Base-by-base conservation (phyloP, 2,888 invertebrate species). In the Machimus rusticus region DNA sequence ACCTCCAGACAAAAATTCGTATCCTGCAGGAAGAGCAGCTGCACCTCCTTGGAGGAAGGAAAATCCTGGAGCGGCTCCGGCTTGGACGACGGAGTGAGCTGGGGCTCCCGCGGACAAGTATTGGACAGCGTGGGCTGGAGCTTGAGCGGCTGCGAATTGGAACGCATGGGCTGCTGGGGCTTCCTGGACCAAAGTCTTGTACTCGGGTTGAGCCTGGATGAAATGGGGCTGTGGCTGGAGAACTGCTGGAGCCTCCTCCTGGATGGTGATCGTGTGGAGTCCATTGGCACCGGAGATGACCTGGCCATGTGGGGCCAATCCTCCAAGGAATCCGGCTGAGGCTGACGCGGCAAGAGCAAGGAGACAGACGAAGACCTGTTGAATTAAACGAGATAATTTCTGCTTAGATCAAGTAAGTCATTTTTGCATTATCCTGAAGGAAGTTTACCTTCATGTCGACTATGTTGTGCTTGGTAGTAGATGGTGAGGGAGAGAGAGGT, bases 361-460 rank as follows among this genome's bases (percentile, higher is more conserved):
- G 78, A 82, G 82, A 57, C 16, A 82, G 66, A 51, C 4, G 1
- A 76, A 76, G 34, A 76, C 37, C 76, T 76, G 76, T 23, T 28
- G 23, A 12, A 23, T 2, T 23, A 28, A 34, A 66, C 4, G 12
- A 66, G 28, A 66, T 3, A 66, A 66, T 23, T 46, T 23, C 2
- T 28, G 19, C 3, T 66, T 66, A 66, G 4, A 46, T 4, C 43
- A 51, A n/a, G 5, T 66, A 66, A 66, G 28, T 23, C 23, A 66
- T 66, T 66, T 66, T 12, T 37, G 16, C 37, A 37, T 76, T 34
- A 3, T 76, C 76, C 76, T 37, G 19, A 5, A 16, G 12, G 12
- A n/a, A n/a, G 34, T 76, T 76, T 34, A 55, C 81, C 81, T 81
- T 81, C 81, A 81, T 81, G 81, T 81, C 81, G 81, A 81, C 81